These are phyloP conservation scores for Clistopyga incitator DNA, from an alignment of 2,888 invertebrate species.

Conservation along the genomic window DNA sequence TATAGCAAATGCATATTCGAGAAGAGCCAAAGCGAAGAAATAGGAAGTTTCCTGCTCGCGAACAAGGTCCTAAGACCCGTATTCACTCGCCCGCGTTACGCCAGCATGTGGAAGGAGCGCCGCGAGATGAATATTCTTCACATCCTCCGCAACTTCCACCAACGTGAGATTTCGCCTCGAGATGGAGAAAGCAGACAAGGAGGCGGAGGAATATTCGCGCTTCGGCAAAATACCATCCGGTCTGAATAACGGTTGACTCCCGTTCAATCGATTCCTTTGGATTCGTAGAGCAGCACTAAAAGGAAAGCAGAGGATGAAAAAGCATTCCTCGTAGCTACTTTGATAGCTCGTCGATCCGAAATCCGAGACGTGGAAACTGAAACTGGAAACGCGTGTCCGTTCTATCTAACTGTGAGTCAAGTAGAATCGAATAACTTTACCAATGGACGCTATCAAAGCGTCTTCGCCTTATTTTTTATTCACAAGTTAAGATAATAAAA, in stretches of 20 bases:
- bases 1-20: slow-evolving; percentile 57
- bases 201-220: slow-evolving; percentile 61
- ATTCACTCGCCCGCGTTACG: slow-evolving; percentile 3
- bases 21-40: slow-evolving; percentile 48
- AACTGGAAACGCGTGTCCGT: slow-evolving; percentile 30
- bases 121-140: slow-evolving; percentile 62
- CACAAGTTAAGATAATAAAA: background rate
- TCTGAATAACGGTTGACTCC: slow-evolving; percentile 68
- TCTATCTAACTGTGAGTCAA: slow-evolving; percentile 17
- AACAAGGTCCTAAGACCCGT: slow-evolving; percentile 37
- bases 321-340: slow-evolving; percentile 40
- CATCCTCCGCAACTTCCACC: slow-evolving; percentile 50
- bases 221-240: slow-evolving; percentile 65
- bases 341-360: slow-evolving; percentile 42
- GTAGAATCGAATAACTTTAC: slow-evolving; percentile 9
- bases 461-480: slow-evolving; percentile 2
- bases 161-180: slow-evolving; percentile 41
- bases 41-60: slow-evolving; percentile 14
- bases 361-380: slow-evolving; percentile 29
- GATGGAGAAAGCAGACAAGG: slow-evolving; percentile 37
- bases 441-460: background rate
- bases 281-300: slow-evolving; percentile 54
- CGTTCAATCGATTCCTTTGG: slow-evolving; percentile 69
- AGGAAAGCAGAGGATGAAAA: slow-evolving; percentile 15
- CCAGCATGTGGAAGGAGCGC: slow-evolving; percentile 17